Evolutionary conservation across 2,888 invertebrate genomes (phyloP), one percentile per base, ranked within the genome.

Genomic region (Muschampia plurimacula): DNA sequence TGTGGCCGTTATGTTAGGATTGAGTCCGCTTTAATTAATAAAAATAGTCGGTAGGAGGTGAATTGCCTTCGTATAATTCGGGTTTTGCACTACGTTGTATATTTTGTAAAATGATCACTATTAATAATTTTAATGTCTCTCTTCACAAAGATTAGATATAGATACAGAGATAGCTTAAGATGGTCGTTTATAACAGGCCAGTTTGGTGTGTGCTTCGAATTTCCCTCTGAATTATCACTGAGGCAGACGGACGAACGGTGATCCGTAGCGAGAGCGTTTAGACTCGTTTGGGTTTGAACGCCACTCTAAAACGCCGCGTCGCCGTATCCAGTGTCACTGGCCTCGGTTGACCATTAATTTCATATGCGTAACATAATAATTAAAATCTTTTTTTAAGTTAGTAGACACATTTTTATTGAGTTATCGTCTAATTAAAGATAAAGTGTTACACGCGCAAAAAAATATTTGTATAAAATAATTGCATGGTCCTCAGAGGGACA

Each of bases 1-100:
- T 84, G 84, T 78, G 78, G 88, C 93, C 93, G 93, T 93, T 93
- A 93, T 89, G 82, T 88, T 86, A 83, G 89, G 90, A 91, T 92
- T 89, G 91, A 88, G 89, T 84, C 84, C 91, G 86, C 82, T 85
- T 90, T 92, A 90, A 91, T 93, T 91, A 92, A 88, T 88, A 83
- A 86, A 88, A 89, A 89, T 85, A 90, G 86, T 81, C 80, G 74
- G 70, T 67, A 46, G 73, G 52, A 68, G 52, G 59, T 67, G 74
- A 60, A 66, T 59, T 69, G 67, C 67, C 60, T 62, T 60, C 57
- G n/a, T 41, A 46, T 55, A 8, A 63, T 57, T 62, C 41, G 66
- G 76, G 76, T 75, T 76, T 73, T 52, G 75, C 69, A 74, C 55
- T 28, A 12, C 63, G 15, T 12, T 44, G 15, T 63, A 12, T 41